Evolutionary conservation across 2,888 invertebrate genomes (phyloP), one percentile per base, ranked within the genome.

Genomic region (Ophion ellenae): DNA sequence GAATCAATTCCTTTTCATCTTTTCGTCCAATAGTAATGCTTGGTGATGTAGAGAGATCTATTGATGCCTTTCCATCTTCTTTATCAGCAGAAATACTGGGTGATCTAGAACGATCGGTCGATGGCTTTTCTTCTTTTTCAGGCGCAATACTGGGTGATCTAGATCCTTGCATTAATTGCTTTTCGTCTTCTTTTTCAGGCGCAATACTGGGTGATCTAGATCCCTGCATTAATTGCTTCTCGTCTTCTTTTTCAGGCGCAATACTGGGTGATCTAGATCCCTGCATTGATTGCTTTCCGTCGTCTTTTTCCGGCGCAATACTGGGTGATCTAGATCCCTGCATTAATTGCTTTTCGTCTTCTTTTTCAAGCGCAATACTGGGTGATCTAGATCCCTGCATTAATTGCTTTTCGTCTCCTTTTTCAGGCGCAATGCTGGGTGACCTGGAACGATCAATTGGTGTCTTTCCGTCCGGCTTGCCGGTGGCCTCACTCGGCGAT

Each of bases 401-500:
- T 28, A 10, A 17, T 28, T 71, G 47, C 14, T 45, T 81, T 86
- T 87, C 69, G 20, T 73, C 77, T 32, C 74, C 76, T 79, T 83
- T n/a, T 9, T 59, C 67, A 40, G 11, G 14, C 20, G 61, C 61
- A 61, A 61, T 61, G 24, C 61, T 24, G 2, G 24, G 61, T 61
- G 86, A 85, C 59, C 86, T 89, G 5, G 81, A 79, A 70, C 45
- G 47, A 10, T 80, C 84, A 3, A 24, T 2, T 11, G 45, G 59
- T 66, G 61, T 79, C 64, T 80, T 86, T n/a, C 84, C 87, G 10
- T 85, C 81, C 6, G 9, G 10, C 71, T 87, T 85, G 28, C 70
- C 84, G 20, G 76, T 74, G 5, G 63, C 75, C 40, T 79, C 74
- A 74, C 88, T 88, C 0, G 85, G 81, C 2, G 88, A 74, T 82